These are phyloP conservation scores for Hyla sarda DNA, from an alignment of 2,113 vertebrate genomes.

Conservation along the genomic window DNA sequence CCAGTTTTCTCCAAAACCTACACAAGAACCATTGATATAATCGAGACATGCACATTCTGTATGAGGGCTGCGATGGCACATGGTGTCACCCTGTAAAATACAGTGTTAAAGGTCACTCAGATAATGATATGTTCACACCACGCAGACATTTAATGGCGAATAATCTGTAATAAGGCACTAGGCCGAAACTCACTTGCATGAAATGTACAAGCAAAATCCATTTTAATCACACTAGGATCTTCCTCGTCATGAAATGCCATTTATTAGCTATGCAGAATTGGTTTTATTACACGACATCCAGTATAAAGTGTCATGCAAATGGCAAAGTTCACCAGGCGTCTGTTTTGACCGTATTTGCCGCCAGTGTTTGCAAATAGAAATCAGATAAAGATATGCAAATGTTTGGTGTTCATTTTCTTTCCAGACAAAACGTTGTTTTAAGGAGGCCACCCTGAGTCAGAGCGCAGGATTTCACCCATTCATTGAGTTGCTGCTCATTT, in stretches of 20 bases:
- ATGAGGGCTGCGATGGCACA: background rate
- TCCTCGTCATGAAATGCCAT: background rate
- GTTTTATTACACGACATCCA: background rate
- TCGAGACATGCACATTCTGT: background rate
- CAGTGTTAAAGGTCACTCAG: slow-evolving; percentile 40
- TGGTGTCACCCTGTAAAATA: slow-evolving; percentile 31
- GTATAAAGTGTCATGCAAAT: slow-evolving; percentile 18
- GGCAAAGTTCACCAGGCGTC: background rate
- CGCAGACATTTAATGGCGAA: background rate
- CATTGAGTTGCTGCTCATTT: background rate
- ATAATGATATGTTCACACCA: slow-evolving; percentile 22
- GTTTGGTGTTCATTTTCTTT: slow-evolving; percentile 4
- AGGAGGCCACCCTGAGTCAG: background rate
- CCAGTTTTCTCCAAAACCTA: too few species aligned
- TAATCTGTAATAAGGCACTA: slow-evolving; percentile 23
- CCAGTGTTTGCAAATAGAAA: slow-evolving; percentile 39
- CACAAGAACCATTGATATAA: background rate
- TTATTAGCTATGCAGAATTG: background rate
- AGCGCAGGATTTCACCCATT: background rate
- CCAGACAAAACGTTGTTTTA: slow-evolving; percentile 33
- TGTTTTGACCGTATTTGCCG: slow-evolving; percentile 20
- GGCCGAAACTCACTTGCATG: slow-evolving; percentile 15
- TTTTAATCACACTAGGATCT: background rate
- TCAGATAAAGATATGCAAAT: slow-evolving; percentile 34
- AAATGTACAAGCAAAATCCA: background rate